A percentile compares a stretch with the other conserved stretches of the same genome.
These are phyloP conservation scores for Coptodon bakossiorum DNA, from an alignment of 2,113 vertebrate species.

Conservation along the genomic window DNA sequence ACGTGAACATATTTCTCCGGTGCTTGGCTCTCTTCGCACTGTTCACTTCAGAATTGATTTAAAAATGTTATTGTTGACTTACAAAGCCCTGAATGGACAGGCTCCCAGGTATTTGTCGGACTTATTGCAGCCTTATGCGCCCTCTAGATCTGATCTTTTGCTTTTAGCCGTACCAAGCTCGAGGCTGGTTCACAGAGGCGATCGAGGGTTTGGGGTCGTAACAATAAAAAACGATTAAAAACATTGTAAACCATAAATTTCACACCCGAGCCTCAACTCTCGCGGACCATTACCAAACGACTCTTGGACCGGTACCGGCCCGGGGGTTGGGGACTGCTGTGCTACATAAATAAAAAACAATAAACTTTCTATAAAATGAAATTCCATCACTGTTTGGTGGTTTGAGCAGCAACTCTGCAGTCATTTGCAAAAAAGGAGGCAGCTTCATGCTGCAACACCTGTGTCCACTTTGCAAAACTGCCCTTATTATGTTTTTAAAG, in stretches of 20 bases:
- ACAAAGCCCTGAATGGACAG: background rate
- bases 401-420: background rate
- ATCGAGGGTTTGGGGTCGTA: background rate
- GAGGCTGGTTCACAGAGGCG: background rate
- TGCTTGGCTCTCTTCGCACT: background rate
- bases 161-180: background rate
- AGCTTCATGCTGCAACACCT: background rate
- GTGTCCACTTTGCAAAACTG: background rate
- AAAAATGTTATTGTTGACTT: background rate
- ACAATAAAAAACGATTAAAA: background rate
- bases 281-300: background rate
- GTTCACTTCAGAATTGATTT: background rate
- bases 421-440: background rate
- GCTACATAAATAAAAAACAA: background rate
- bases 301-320: accelerated
- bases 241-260: background rate
- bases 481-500: background rate
- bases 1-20: background rate
- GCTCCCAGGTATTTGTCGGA: background rate
- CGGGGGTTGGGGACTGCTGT: background rate
- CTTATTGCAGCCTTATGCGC: background rate
- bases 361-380: background rate
- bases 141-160: background rate
- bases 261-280: background rate
- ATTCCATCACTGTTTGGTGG: accelerated